Percentiles rank a stretch among this genome's conserved stretches.
These are phyloP conservation scores for Oxytorus armatus DNA, from an alignment of 2,888 invertebrate genomes.

Conservation along the genomic window DNA sequence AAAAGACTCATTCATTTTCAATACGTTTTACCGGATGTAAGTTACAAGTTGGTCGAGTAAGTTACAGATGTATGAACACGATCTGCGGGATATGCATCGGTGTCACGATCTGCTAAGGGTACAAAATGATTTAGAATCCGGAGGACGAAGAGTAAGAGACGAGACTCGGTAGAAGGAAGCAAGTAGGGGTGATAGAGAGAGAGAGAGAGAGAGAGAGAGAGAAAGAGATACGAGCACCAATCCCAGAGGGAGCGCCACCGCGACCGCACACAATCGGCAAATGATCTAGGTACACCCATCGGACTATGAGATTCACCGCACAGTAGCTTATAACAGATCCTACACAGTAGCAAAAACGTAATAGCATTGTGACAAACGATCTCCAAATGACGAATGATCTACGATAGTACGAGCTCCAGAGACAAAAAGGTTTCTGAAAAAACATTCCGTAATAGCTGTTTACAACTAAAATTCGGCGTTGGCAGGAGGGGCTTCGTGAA, in stretches of 20 bases:
- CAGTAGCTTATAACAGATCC: conserved; percentile 29
- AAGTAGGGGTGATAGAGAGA: too few relatives aligned
- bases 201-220: conserved; percentile 13
- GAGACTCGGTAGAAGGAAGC: conserved; percentile 15
- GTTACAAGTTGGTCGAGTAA: conserved; percentile 19
- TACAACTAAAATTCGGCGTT: too few relatives aligned
- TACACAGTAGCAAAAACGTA: conserved; percentile 26
- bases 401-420: too few relatives aligned
- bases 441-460: too few relatives aligned
- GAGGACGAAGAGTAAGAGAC: conserved; percentile 6
- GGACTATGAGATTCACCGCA: conserved; percentile 38
- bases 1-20: conserved; percentile 14
- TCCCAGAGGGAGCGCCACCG: conserved; percentile 41
- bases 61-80: conserved; percentile 51
- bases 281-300: conserved; percentile 50
- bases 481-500: too few relatives aligned
- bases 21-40: conserved; percentile 9
- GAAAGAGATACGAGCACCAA: not conserved
- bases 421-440: too few relatives aligned
- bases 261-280: conserved; percentile 61
- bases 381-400: conserved; percentile 35
- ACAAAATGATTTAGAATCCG: conserved; percentile 53
- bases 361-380: conserved; percentile 38
- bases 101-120: conserved; percentile 56
- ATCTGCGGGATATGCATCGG: conserved; percentile 36